A percentile compares a stretch with the other conserved stretches of the same genome.
Evolutionary conservation across 1,140 invertebrate species (phyloP).

Genomic region (Armadillidium nasatum): DNA sequence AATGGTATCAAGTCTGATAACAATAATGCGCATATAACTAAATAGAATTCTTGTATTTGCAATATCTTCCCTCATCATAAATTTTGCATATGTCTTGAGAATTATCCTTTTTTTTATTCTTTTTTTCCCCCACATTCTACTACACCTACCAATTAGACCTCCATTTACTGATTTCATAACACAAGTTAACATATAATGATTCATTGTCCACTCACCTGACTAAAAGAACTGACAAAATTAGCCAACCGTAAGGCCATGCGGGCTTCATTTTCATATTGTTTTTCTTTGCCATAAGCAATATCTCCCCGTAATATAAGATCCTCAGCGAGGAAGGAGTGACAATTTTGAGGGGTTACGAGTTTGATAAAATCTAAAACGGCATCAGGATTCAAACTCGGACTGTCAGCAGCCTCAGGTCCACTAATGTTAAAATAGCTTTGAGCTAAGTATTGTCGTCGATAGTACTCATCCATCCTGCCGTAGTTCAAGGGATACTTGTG

Average conservation of each 20-base stretch:
- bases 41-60: too few species aligned
- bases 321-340: conserved; percentile 57
- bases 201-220: conserved; percentile 64
- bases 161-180: too few species aligned
- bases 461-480: conserved; percentile 35
- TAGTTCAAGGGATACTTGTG: conserved; percentile 41
- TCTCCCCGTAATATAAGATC: conserved; percentile 74
- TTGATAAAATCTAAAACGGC: conserved; percentile 69
- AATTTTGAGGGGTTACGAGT: conserved; percentile 66
- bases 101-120: too few species aligned
- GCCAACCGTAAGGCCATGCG: conserved; percentile 89
- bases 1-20: too few species aligned
- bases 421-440: conserved; percentile 44
- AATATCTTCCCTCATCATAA: too few species aligned
- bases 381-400: conserved; percentile 66
- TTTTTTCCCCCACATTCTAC: too few species aligned
- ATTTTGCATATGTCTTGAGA: too few species aligned
- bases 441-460: conserved; percentile 32
- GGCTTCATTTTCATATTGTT: conserved; percentile 89
- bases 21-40: too few species aligned
- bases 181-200: too few species aligned
- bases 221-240: conserved; percentile 89
- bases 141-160: background rate
- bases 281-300: conserved; percentile 74
- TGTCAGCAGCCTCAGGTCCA: conserved; percentile 60